Evolutionary conservation across 2,797 vertebrate genomes (phyloP).

Genomic region (Crax fasciolata): DNA sequence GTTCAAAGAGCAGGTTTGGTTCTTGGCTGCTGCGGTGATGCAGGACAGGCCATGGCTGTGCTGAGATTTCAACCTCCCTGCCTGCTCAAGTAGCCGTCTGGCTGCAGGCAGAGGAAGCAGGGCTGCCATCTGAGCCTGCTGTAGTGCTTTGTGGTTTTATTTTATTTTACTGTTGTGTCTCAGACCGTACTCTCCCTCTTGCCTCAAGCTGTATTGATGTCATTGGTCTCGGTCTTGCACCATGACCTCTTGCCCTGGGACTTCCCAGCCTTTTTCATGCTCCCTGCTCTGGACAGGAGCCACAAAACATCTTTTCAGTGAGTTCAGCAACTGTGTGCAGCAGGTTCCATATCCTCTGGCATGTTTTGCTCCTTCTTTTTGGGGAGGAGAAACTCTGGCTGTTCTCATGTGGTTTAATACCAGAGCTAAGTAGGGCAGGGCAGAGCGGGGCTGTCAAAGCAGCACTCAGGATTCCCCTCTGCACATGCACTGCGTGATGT

Average conservation of each 20-base stretch:
- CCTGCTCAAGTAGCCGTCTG: accelerated
- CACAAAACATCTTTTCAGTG: neutral
- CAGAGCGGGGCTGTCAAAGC: neutral
- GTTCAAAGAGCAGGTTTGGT: neutral
- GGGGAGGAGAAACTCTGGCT: neutral
- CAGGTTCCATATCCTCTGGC: neutral
- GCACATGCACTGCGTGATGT: accelerated
- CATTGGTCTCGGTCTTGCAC: accelerated
- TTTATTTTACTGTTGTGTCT: neutral
- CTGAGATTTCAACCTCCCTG: neutral
- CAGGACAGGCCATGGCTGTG: neutral
- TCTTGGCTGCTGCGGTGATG: neutral
- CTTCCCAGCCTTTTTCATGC: neutral
- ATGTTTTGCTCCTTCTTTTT: neutral
- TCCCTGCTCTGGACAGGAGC: neutral
- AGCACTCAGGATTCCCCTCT: neutral
- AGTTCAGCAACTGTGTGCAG: neutral
- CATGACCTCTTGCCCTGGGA: neutral
- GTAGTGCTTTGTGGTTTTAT: neutral
- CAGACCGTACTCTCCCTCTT: accelerated
- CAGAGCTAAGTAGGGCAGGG: neutral
- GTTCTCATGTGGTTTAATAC: neutral
- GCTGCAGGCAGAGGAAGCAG: neutral
- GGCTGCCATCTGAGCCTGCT: neutral
- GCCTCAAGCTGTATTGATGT: neutral